A percentile compares a stretch with the other conserved stretches of the same genome.
Conservation (phyloP, 1,140 invertebrate species). For the Wiebesia pumilae region DNA sequence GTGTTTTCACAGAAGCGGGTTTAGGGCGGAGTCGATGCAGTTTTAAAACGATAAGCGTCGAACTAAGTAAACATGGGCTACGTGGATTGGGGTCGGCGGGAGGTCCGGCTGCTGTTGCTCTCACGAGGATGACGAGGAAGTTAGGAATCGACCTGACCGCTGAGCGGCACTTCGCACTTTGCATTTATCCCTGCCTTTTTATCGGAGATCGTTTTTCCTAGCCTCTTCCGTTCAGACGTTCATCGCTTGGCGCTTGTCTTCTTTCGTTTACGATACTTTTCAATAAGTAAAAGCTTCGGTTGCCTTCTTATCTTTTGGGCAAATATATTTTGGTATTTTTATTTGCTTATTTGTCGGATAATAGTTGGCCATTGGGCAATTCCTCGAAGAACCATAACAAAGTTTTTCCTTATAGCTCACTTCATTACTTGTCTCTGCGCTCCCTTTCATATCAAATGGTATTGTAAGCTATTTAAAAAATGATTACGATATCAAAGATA, state of each 20-base stretch:
- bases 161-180: constrained; percentile 57
- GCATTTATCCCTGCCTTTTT: neutral
- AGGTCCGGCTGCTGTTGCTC: constrained; percentile 48
- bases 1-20: neutral
- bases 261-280: neutral
- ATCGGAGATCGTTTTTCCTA: neutral
- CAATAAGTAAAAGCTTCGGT: neutral
- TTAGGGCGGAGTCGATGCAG: neutral
- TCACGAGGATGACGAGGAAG: constrained; percentile 59
- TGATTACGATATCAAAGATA: neutral
- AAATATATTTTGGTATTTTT: neutral
- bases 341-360: neutral
- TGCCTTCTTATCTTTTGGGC: neutral
- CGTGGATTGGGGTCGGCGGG: neutral
- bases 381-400: neutral
- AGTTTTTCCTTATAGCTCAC: neutral
- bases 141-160: constrained; percentile 55
- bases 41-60: constrained; percentile 11
- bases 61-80: constrained; percentile 13
- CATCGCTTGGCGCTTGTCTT: neutral
- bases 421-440: neutral
- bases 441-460: neutral
- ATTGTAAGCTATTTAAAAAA: neutral
- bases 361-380: neutral
- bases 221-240: too few species aligned